Evolutionary conservation across 2,113 vertebrate species (phyloP), one percentile per base, ranked within the genome.

Genomic region (Scatophagus argus): DNA sequence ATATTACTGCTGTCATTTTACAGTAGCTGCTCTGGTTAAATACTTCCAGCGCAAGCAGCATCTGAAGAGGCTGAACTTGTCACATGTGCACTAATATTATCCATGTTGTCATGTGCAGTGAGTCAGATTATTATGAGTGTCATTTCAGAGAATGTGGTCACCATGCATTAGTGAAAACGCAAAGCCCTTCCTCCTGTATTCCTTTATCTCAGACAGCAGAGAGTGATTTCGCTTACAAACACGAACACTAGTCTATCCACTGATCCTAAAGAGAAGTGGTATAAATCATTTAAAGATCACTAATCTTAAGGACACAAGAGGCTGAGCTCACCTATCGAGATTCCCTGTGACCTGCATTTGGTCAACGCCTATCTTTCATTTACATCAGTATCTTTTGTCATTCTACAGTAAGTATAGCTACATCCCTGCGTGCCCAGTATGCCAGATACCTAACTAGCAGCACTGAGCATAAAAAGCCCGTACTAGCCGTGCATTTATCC

Each of bases 311-410:
- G 39, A n/a, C 14, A 44, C 12, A 52, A 51, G 14, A 27, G 54
- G 10, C 21, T 63, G 32, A 64, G 60, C 17, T 52, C 8, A 54
- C 49, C 64, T 14, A 59, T 56, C 25, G 44, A 74, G 46, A 29
- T 74, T 71, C 39, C 43, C 58, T 46, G 31, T 79, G 79, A 81
- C 55, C 72, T 88, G 79, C 58, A 34, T 82, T 29, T 74, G 17
- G 34, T 73, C 29, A 76, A 78, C 63, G 32, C 60, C 75, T 79
- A 54, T 43, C 36, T 76, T 67, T 81, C 14, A 60, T 51, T 68
- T 49, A 19, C 71, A 73, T 31, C 21, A 39, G 10, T 47, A 8
- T 44, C 34, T 39, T 72, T 34, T 44, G 12, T 58, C 23, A 51
- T 19, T 27, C 3, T 27, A 41, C 27, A 61, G 3, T 21, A 59